A percentile compares a stretch with the other conserved stretches of the same genome.
Conservation (phyloP, 2,113 vertebrate genomes). For the Terrapene triunguis region DNA sequence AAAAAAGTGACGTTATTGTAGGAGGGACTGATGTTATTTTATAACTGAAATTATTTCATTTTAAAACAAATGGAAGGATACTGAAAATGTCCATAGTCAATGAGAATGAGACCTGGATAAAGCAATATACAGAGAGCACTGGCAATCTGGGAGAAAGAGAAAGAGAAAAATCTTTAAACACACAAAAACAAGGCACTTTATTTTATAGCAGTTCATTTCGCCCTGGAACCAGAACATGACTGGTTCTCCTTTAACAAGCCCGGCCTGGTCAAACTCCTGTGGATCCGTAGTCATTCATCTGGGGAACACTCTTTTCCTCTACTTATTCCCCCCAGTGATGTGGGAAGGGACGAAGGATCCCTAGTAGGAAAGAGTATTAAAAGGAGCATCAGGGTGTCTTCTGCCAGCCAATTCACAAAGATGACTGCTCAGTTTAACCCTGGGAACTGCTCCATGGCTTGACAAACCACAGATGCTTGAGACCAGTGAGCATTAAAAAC, state of each 20-base stretch:
- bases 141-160: conserved; percentile 81
- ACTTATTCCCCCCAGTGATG: neutral
- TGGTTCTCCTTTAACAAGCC: neutral
- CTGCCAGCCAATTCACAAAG: neutral
- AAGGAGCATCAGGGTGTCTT: neutral
- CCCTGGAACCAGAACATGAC: neutral
- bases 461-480: neutral
- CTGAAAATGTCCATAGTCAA: conserved; percentile 98
- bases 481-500: neutral
- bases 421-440: neutral
- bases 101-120: conserved; percentile 95
- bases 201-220: neutral
- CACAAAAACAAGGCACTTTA: neutral
- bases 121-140: conserved; percentile 89
- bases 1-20: neutral
- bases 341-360: neutral
- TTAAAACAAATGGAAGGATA: conserved; percentile 87
- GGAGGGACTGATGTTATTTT: neutral
- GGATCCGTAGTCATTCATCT: rapidly evolving
- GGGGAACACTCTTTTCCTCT: neutral
- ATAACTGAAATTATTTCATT: neutral
- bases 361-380: neutral
- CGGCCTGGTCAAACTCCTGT: neutral
- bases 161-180: neutral
- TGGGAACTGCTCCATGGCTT: neutral